These are phyloP conservation scores for Vesta saturnalis DNA, from an alignment of 2,888 invertebrate genomes.

Conservation along the genomic window DNA sequence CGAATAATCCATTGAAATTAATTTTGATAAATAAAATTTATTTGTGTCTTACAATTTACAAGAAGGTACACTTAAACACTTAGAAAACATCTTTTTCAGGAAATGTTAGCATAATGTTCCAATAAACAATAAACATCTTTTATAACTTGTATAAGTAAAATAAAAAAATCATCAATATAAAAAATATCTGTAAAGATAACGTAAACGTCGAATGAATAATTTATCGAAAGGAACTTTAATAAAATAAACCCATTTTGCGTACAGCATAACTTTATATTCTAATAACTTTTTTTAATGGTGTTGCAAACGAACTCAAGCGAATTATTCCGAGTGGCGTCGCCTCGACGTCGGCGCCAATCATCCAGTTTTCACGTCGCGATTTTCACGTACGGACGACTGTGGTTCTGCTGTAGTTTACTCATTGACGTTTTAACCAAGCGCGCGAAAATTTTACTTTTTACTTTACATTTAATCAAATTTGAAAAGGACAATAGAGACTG, in stretches of 20 bases:
- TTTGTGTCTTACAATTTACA: no score
- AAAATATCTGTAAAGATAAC: not conserved
- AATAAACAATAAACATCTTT: no score
- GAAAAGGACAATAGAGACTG: no score
- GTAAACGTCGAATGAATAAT: not conserved
- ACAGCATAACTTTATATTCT: not conserved
- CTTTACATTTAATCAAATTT: not conserved
- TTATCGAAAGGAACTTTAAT: not conserved
- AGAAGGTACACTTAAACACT: no score
- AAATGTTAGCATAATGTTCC: no score
- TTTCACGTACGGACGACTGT: slow-evolving; percentile 34
- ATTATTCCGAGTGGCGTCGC: slow-evolving; percentile 50
- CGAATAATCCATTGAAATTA: no score
- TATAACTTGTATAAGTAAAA: no score
- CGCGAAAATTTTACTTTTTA: slow-evolving; percentile 13
- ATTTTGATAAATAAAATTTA: no score
- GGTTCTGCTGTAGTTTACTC: slow-evolving; percentile 24
- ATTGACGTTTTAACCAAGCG: slow-evolving; percentile 29
- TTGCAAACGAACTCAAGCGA: slow-evolving; percentile 45
- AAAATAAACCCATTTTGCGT: not conserved
- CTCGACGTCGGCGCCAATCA: slow-evolving; percentile 52
- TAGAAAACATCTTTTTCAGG: no score
- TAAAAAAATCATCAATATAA: not conserved
- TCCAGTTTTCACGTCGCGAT: slow-evolving; percentile 49
- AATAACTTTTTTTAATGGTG: slow-evolving; percentile 14